Conservation (phyloP, 1,140 invertebrate genomes). For the Bombus superbus region DNA sequence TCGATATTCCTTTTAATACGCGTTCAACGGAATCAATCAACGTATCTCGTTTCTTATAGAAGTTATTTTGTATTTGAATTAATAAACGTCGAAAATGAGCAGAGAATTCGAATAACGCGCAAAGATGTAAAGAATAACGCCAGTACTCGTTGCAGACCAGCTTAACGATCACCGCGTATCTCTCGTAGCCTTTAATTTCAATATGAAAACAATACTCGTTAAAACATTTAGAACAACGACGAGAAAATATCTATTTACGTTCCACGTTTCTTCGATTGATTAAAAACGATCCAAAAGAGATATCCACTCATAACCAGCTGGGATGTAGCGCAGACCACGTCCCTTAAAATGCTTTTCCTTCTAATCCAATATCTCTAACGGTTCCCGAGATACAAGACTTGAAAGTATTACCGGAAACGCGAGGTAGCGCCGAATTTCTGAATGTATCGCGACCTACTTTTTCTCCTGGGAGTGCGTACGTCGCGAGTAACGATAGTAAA, state of each 20-base stretch:
- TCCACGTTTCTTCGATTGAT: too few species aligned
- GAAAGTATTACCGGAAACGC: background rate
- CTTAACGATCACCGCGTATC: too few species aligned
- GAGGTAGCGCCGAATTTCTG: background rate
- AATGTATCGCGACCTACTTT: background rate
- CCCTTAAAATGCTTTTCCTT: background rate
- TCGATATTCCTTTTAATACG: background rate
- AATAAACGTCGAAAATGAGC: background rate
- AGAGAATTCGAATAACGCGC: background rate
- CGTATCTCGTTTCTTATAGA: background rate
- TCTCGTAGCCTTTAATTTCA: background rate
- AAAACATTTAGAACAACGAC: too few species aligned
- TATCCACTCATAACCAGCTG: too few species aligned
- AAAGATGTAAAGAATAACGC: background rate
- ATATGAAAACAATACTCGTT: background rate
- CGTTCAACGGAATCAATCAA: too few species aligned
- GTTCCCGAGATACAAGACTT: background rate
- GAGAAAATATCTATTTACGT: too few species aligned
- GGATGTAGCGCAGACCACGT: background rate
- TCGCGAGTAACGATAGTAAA: background rate
- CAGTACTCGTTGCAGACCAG: background rate
- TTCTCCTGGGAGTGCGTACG: background rate
- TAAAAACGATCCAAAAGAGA: too few species aligned
- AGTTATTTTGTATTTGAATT: background rate
- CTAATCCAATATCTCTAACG: too few species aligned